These are phyloP conservation scores for Vombatus ursinus DNA, from an alignment of 2,113 vertebrate genomes.

Conservation along the genomic window DNA sequence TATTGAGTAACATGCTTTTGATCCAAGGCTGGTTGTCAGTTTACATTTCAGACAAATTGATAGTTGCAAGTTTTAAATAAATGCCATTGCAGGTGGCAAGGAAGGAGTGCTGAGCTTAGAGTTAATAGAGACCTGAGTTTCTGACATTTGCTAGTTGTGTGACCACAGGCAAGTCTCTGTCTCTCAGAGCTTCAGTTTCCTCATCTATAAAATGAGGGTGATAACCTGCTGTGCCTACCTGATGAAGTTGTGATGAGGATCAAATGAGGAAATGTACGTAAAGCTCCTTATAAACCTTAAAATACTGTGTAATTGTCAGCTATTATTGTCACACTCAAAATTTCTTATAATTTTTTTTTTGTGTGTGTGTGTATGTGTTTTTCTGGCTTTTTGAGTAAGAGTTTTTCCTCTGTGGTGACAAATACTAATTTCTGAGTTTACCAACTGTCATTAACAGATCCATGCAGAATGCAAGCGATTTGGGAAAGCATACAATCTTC, in stretches of 20 bases:
- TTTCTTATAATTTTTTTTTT: slow-evolving; percentile 32
- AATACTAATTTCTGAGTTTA: slow-evolving; percentile 42
- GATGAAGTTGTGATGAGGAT: slow-evolving; percentile 17
- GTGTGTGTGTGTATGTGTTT: neutral
- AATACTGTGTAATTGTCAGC: neutral
- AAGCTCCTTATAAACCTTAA: neutral
- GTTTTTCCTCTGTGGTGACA: slow-evolving; percentile 10
- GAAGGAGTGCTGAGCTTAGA: neutral
- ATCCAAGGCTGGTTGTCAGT: neutral
- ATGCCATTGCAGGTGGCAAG: neutral
- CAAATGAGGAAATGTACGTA: neutral
- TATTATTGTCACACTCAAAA: neutral
- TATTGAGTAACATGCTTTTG: neutral
- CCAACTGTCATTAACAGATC: slow-evolving; percentile 85
- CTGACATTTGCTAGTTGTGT: neutral
- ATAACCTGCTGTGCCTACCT: neutral
- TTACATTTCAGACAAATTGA: neutral
- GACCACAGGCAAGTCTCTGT: neutral
- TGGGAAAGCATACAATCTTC: slow-evolving; percentile 96
- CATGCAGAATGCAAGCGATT: slow-evolving; percentile 98
- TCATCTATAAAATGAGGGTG: neutral
- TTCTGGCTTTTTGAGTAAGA: slow-evolving; percentile 23
- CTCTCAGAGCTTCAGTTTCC: neutral
- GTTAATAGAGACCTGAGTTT: neutral
- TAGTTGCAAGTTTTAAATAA: neutral